phyloP scores from a whole-genome alignment of 2,797 vertebrate species.

The Siniperca undulata region DNA sequence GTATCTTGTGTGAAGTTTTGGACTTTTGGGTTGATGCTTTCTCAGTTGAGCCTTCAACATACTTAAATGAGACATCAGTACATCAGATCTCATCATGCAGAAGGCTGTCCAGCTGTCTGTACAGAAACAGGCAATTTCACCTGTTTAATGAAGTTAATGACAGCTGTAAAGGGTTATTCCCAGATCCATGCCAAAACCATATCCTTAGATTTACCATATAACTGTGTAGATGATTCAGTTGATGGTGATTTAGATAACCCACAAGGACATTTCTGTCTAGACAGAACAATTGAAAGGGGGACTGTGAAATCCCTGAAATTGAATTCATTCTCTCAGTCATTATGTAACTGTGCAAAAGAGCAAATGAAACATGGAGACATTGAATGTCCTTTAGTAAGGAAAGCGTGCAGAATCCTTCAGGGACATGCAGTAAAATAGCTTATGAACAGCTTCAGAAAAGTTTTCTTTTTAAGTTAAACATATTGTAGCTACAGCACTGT shows the following conservation, averaged over 20 bases:
- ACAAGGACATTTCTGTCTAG: slow-evolving; percentile 6
- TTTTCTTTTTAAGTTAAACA: neutral
- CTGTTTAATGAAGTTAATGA: slow-evolving; percentile 2
- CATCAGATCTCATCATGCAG: neutral
- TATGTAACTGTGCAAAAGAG: slow-evolving; percentile 32
- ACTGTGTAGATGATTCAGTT: neutral
- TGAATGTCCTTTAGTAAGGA: neutral
- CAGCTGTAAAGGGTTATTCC: neutral
- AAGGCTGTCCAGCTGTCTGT: neutral
- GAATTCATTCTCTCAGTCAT: neutral
- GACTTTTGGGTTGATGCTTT: neutral
- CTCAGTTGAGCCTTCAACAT: neutral
- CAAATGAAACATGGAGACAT: neutral
- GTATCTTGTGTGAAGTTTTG: neutral
- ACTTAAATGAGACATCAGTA: neutral
- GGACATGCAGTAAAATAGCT: neutral
- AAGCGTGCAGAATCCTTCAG: neutral
- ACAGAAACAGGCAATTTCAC: neutral
- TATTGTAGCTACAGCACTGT: neutral
- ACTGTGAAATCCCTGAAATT: neutral
- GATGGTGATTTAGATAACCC: neutral
- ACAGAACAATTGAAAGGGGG: neutral
- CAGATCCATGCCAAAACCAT: neutral
- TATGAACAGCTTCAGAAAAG: neutral
- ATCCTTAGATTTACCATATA: neutral